A percentile compares a stretch with the other conserved stretches of the same genome.
phyloP scores from a whole-genome alignment of 2,113 vertebrate genomes.

The Xenopus laevis region DNA sequence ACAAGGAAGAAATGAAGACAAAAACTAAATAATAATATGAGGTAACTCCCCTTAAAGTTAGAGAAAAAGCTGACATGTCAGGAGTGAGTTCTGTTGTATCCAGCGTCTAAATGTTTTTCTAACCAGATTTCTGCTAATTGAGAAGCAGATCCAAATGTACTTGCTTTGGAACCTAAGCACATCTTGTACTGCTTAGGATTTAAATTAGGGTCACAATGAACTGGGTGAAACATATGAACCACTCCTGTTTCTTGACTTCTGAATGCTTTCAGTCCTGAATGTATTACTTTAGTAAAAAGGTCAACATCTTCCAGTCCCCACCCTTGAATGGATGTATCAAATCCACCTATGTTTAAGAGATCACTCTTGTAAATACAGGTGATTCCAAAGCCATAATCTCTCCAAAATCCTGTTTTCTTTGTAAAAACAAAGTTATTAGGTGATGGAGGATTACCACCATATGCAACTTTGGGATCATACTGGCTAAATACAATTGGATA shows the following conservation, averaged over 20 bases:
- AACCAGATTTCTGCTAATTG: conserved; percentile 82
- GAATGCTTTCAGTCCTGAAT: conserved; percentile 75
- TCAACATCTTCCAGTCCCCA: conserved; percentile 87
- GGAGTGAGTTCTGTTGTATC: conserved; percentile 83
- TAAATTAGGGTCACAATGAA: conserved; percentile 76
- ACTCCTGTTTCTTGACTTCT: conserved; percentile 82
- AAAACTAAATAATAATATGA: conserved; percentile 62
- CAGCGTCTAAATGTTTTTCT: conserved; percentile 78
- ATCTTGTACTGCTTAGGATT: conserved; percentile 83
- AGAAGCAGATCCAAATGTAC: conserved; percentile 75
- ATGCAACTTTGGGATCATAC: conserved; percentile 79
- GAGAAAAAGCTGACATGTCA: conserved; percentile 62
- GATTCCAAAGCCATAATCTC: conserved; percentile 82
- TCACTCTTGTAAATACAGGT: conserved; percentile 81
- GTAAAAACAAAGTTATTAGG: conserved; percentile 75
- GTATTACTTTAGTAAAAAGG: conserved; percentile 77
- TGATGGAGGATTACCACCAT: conserved; percentile 61
- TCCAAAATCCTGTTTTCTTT: conserved; percentile 82
- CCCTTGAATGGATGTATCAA: conserved; percentile 83
- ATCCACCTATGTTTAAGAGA: conserved; percentile 72
- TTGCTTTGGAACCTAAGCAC: conserved; percentile 82
- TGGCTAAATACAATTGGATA: conserved; percentile 86
- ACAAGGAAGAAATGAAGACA: conserved; percentile 48
- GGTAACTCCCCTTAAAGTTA: conserved; percentile 69
- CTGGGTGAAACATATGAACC: conserved; percentile 77